Evolutionary conservation across 2,888 invertebrate genomes (phyloP).

Genomic region (Lasius platythorax): DNA sequence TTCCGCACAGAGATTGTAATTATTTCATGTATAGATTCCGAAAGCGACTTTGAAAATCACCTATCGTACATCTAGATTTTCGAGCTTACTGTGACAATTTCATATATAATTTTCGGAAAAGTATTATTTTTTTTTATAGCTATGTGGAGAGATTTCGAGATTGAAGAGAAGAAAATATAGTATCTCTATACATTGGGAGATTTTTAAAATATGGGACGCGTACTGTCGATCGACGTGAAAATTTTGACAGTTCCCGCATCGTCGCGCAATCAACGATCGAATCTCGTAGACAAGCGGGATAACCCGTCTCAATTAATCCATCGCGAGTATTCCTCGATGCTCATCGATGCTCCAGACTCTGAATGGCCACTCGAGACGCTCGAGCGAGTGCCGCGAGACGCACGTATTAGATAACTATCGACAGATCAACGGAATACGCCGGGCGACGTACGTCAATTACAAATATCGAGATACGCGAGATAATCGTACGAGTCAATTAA

Average conservation of each 20-base stretch:
- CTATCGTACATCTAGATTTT: not conserved
- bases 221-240: not conserved
- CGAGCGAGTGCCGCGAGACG: not conserved
- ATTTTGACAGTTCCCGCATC: not conserved
- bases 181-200: not conserved
- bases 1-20: not conserved
- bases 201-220: not conserved
- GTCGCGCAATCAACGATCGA: not conserved
- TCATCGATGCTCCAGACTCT: not conserved
- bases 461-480: not conserved
- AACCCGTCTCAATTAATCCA: not conserved
- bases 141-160: not conserved
- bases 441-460: not conserved
- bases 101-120: not conserved
- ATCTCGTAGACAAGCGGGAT: not conserved
- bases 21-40: not conserved
- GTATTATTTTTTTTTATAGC: not conserved
- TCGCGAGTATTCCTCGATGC: not conserved
- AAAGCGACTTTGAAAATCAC: not conserved
- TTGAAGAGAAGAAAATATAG: not conserved
- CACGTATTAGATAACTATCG: conserved; percentile 4
- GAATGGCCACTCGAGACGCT: conserved; percentile 15
- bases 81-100: not conserved
- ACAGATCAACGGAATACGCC: not conserved
- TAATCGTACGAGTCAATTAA: not conserved